phyloP scores from a whole-genome alignment of 2,797 vertebrate genomes.

The Adrianichthys oophorus region DNA sequence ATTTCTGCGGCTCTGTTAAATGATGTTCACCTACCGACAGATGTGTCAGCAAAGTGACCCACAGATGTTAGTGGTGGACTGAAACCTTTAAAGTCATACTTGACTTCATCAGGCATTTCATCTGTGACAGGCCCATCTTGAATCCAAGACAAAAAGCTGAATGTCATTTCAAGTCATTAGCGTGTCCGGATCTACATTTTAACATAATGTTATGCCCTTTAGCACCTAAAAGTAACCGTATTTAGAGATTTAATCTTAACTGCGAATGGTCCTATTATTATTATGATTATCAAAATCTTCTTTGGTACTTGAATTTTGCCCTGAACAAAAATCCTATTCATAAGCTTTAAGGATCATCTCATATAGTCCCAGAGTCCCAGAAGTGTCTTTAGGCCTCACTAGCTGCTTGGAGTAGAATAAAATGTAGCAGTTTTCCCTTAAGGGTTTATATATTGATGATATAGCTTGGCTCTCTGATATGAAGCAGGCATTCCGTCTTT shows the following conservation, averaged over 20 bases:
- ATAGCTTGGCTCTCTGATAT: slow-evolving; percentile 3
- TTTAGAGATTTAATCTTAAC: not conserved
- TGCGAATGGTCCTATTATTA: not conserved
- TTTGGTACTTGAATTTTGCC: not conserved
- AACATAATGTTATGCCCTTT: not conserved
- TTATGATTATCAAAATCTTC: slow-evolving; percentile 3
- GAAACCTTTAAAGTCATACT: slow-evolving; percentile 46
- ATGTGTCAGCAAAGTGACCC: slow-evolving; percentile 52
- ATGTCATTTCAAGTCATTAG: not conserved
- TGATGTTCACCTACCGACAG: slow-evolving; percentile 60
- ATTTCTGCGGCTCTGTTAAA: slow-evolving; percentile 48
- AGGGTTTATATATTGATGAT: slow-evolving; percentile 12
- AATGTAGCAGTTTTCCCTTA: slow-evolving; percentile 3
- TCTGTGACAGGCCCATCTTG: slow-evolving; percentile 28
- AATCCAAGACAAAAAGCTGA: slow-evolving; percentile 10
- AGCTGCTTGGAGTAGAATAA: slow-evolving; percentile 12
- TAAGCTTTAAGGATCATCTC: slow-evolving; percentile 9
- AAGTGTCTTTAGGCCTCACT: slow-evolving; percentile 25
- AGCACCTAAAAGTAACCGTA: not conserved
- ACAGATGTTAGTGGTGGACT: slow-evolving; percentile 42
- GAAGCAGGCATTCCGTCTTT: not conserved
- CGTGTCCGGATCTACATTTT: slow-evolving; percentile 3
- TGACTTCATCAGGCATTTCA: slow-evolving; percentile 55
- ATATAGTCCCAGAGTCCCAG: slow-evolving; percentile 9
- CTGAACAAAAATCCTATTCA: slow-evolving; percentile 4